Percentiles rank a stretch among this genome's conserved stretches.
These are phyloP conservation scores for Baryphthengus martii DNA, from an alignment of 2,113 vertebrate genomes.

Conservation along the genomic window DNA sequence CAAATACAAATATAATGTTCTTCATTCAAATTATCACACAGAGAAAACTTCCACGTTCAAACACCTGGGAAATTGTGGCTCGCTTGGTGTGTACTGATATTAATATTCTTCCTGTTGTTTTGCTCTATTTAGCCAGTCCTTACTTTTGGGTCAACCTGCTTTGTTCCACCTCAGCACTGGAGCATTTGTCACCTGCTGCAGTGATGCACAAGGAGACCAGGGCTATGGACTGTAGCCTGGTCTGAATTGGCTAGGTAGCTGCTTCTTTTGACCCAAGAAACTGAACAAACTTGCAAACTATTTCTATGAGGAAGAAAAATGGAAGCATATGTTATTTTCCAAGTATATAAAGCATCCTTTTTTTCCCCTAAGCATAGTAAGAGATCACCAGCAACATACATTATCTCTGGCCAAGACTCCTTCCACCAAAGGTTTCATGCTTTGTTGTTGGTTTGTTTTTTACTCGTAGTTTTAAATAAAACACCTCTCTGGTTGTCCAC, in stretches of 20 bases:
- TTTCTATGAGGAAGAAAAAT: background rate
- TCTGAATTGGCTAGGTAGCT: background rate
- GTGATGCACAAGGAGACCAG: background rate
- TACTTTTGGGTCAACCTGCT: background rate
- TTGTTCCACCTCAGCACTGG: background rate
- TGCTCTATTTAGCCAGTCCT: background rate
- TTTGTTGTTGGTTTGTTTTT: background rate
- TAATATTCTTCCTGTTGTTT: background rate
- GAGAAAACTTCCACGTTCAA: background rate
- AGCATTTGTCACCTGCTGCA: background rate
- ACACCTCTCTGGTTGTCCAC: background rate
- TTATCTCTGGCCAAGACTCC: background rate
- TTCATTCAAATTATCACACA: background rate
- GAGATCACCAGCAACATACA: background rate
- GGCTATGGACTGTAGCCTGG: background rate
- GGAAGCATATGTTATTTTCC: background rate
- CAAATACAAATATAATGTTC: background rate
- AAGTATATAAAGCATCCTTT: background rate
- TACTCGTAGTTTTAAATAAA: background rate
- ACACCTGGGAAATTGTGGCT: background rate
- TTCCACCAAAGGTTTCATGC: background rate
- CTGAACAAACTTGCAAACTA: background rate
- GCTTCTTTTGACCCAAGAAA: background rate
- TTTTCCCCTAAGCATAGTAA: accelerated
- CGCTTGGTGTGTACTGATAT: background rate